Conservation (phyloP, 2,888 invertebrate genomes). For the Teleogryllus oceanicus region DNA sequence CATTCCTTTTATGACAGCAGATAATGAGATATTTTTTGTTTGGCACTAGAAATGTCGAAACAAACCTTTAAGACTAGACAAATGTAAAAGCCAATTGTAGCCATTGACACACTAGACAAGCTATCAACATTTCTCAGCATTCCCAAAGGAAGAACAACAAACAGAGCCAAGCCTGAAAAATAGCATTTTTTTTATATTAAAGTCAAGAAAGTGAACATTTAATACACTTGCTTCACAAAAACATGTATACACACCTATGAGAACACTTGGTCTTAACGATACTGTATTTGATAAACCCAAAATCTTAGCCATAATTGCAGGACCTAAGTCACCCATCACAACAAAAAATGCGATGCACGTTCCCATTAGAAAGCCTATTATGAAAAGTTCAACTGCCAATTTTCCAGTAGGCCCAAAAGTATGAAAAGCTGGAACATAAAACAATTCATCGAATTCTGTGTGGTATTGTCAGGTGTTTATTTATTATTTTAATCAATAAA, state of each 20-base stretch:
- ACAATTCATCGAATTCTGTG: not conserved
- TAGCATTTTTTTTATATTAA: not conserved
- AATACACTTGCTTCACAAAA: not conserved
- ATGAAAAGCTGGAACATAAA: constrained; percentile 67
- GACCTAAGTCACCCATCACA: constrained; percentile 95
- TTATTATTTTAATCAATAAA: constrained; percentile 29
- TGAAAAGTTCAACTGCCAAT: constrained; percentile 82
- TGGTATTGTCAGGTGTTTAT: constrained; percentile 25
- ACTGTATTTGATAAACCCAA: constrained; percentile 66
- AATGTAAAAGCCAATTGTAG: constrained; percentile 88
- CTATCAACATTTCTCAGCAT: constrained; percentile 86
- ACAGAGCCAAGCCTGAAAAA: constrained; percentile 57
- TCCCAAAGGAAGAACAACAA: constrained; percentile 86
- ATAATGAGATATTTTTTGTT: not conserved
- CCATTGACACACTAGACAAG: constrained; percentile 78
- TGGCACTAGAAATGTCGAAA: constrained; percentile 25
- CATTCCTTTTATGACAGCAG: not conserved
- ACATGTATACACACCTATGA: constrained; percentile 47
- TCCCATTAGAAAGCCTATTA: constrained; percentile 90
- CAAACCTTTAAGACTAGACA: constrained; percentile 81
- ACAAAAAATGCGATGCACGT: constrained; percentile 96
- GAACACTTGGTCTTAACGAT: constrained; percentile 53
- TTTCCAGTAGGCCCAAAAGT: constrained; percentile 90
- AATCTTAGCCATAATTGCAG: constrained; percentile 80
- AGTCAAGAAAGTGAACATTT: not conserved